phyloP scores from a whole-genome alignment of 1,140 invertebrate genomes.

The Eupristina koningsbergeri region DNA sequence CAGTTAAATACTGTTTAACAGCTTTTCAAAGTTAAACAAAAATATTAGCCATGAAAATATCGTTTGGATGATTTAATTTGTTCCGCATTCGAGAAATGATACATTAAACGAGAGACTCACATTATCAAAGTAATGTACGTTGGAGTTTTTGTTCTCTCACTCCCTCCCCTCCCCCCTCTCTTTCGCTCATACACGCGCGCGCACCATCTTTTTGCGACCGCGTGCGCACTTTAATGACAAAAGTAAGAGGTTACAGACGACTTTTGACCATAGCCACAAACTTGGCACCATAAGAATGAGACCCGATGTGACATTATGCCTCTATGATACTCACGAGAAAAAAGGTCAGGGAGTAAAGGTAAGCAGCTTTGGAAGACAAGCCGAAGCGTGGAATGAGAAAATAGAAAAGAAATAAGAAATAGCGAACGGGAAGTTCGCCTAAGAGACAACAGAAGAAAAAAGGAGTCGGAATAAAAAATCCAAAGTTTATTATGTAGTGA shows the following conservation, averaged over 20 bases:
- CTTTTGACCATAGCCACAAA: constrained; percentile 35
- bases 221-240: constrained; percentile 9
- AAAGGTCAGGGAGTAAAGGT: not conserved
- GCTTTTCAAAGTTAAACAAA: not conserved
- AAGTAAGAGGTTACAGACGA: not conserved
- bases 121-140: not conserved
- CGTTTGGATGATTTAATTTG: constrained; percentile 11
- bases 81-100: constrained; percentile 3
- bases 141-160: not conserved
- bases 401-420: constrained; percentile 42
- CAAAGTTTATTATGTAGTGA: constrained; percentile 31
- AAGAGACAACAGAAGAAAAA: constrained; percentile 37
- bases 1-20: no score
- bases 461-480: constrained; percentile 1
- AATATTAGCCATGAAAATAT: not conserved
- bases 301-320: not conserved
- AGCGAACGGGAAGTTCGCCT: constrained; percentile 33
- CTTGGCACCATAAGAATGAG: not conserved
- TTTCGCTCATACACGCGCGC: no score
- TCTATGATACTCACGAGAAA: not conserved
- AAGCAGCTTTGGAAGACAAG: not conserved
- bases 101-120: constrained; percentile 11
- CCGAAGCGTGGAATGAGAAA: constrained; percentile 24
- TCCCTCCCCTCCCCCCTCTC: no score
- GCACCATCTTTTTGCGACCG: no score